phyloP scores from a whole-genome alignment of 2,797 vertebrate genomes.

The Alca torda region DNA sequence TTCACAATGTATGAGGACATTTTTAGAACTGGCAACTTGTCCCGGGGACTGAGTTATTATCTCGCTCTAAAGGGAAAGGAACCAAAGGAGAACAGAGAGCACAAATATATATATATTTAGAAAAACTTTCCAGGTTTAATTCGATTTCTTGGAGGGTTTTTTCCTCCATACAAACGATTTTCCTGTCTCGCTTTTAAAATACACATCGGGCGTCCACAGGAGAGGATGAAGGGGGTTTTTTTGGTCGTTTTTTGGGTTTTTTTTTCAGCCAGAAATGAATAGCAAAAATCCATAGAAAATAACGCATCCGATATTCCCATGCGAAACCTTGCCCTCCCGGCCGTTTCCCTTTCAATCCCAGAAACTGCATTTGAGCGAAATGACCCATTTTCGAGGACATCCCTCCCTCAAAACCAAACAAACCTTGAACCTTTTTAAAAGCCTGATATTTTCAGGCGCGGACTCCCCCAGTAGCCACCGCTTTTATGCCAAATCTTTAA shows the following conservation, averaged over 20 bases:
- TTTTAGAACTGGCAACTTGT: background rate
- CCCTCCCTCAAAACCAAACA: background rate
- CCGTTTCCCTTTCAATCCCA: background rate
- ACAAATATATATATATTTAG: background rate
- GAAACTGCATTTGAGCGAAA: background rate
- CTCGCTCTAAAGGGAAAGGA: background rate
- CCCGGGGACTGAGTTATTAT: background rate
- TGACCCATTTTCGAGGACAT: background rate
- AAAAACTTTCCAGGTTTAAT: background rate
- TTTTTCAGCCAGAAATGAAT: background rate
- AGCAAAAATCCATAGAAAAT: background rate
- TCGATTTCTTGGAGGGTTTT: background rate
- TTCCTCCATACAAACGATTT: background rate
- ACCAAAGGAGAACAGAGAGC: background rate
- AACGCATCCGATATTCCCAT: background rate
- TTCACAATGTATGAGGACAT: background rate
- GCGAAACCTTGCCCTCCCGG: background rate
- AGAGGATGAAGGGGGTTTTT: background rate
- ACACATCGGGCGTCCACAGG: background rate
- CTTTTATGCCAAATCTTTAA: background rate
- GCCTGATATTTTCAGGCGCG: background rate
- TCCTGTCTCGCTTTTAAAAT: background rate
- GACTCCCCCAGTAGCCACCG: rapidly evolving
- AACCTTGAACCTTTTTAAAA: background rate
- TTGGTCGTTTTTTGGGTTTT: too few relatives aligned